Evolutionary conservation across 1,140 invertebrate genomes (phyloP), one percentile per base, ranked within the genome.

Genomic region (Helicoverpa armigera): DNA sequence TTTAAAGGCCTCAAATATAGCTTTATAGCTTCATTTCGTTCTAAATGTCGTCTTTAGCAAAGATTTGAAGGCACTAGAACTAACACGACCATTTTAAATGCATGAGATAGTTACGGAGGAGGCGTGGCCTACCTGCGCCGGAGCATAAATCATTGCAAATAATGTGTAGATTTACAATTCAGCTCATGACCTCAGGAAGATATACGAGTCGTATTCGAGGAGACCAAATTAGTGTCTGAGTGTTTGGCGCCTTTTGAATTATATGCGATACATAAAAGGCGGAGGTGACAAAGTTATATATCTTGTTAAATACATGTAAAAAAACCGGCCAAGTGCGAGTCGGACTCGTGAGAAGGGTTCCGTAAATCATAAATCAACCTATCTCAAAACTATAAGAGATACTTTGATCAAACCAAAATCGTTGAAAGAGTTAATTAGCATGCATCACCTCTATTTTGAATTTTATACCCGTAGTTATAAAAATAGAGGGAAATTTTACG

Each of bases 231-330:
- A 83, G 73, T 51, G 18, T 14, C 74, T 70, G 70, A 80, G 80
- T 79, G 54, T 81, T 83, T 82, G 82, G 82, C 79, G 82, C 79
- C 82, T 83, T 78, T 77, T 88, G 83, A 87, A 87, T 87, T 86
- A 88, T 80, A 76, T 16, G 31, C 77, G 79, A 74, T 80, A 65
- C 70, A 16, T 43, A 43, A 43, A 43, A 43, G 58, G 35, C 50
- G 60, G 58, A 75, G 18, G 16, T 23, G 54, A 67, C 58, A 43
- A 81, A 83, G 77, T 84, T 82, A 82, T 86, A 70, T 60, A 82
- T 83, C 65, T 43, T 43, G 35, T 5, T 43, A n/a, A n/a, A n/a
- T n/a, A 43, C 35, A 43, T 9, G 35, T 43, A 43, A 23, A n/a
- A n/a, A n/a, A n/a, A n/a, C n/a, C n/a, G n/a, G n/a, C n/a, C n/a